A percentile compares a stretch with the other conserved stretches of the same genome.
phyloP scores from a whole-genome alignment of 1,140 invertebrate genomes.

The Hetaerina americana region DNA sequence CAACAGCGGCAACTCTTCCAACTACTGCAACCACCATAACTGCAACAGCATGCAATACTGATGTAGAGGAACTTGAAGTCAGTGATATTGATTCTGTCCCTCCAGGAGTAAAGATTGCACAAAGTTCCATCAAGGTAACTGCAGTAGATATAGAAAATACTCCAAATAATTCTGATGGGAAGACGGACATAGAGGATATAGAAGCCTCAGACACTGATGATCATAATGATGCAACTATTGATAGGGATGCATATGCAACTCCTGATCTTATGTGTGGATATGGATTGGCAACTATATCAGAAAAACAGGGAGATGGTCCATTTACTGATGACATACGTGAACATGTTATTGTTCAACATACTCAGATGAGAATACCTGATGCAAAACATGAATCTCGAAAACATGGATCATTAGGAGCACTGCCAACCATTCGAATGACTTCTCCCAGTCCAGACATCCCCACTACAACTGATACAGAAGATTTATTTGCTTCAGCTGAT shows the following conservation, averaged over 20 bases:
- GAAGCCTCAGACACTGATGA: slow-evolving; percentile 18
- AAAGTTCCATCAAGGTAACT: neutral
- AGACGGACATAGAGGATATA: slow-evolving; percentile 23
- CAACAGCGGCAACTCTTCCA: neutral
- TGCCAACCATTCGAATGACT: neutral
- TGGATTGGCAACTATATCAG: slow-evolving; percentile 26
- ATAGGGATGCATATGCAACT: slow-evolving; percentile 17
- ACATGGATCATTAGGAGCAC: neutral
- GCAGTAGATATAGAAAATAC: neutral
- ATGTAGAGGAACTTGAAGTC: slow-evolving; percentile 37
- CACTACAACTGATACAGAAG: slow-evolving; percentile 36
- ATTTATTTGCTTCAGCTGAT: slow-evolving; percentile 34
- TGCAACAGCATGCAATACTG: slow-evolving; percentile 23
- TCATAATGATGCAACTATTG: slow-evolving; percentile 13
- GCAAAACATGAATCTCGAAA: slow-evolving; percentile 3
- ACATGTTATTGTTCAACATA: neutral
- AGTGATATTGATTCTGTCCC: slow-evolving; percentile 26
- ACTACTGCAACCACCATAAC: neutral
- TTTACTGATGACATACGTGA: slow-evolving; percentile 26
- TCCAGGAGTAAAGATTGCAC: neutral
- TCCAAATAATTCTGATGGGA: slow-evolving; percentile 19
- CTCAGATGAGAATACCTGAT: neutral
- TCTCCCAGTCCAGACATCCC: slow-evolving; percentile 14
- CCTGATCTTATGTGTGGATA: slow-evolving; percentile 20
- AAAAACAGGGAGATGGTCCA: slow-evolving; percentile 30